These are phyloP conservation scores for Antrozous pallidus DNA, from an alignment of 2,797 vertebrate genomes.

Conservation along the genomic window DNA sequence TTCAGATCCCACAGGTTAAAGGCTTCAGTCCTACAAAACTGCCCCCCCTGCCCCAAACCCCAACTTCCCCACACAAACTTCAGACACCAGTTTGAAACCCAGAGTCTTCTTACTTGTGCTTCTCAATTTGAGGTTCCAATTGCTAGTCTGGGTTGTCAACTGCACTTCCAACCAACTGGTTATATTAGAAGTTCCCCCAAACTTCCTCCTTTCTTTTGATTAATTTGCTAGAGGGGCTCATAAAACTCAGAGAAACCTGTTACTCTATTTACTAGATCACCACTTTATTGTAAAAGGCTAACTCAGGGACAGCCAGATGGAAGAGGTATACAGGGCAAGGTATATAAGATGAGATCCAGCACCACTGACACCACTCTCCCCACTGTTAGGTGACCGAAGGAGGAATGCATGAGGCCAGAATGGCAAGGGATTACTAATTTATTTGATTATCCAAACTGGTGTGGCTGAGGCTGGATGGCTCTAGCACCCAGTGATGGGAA, in stretches of 20 bases:
- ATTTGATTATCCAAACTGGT: too few species aligned
- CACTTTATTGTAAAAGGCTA: not conserved
- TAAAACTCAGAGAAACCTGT: not conserved
- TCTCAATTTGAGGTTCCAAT: not conserved
- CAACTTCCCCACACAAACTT: not conserved
- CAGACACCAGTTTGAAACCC: not conserved
- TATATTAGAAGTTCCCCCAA: not conserved
- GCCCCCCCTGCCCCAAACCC: too few species aligned
- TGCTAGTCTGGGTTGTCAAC: too few species aligned
- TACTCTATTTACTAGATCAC: not conserved
- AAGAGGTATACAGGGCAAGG: not conserved
- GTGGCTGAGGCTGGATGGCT: too few species aligned
- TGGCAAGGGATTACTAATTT: too few species aligned
- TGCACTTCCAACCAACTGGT: not conserved
- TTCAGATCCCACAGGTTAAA: not conserved
- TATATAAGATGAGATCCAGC: not conserved
- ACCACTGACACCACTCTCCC: not conserved
- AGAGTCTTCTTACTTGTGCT: not conserved
- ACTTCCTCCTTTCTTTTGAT: not conserved
- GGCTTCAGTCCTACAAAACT: not conserved
- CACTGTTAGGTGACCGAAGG: too few species aligned
- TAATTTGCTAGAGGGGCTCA: not conserved
- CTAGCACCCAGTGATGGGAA: too few species aligned
- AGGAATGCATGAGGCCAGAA: too few species aligned
- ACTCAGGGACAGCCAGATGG: not conserved